Evolutionary conservation across 2,113 vertebrate genomes (phyloP), one percentile per base, ranked within the genome.

Genomic region (Peucedramus taeniatus): DNA sequence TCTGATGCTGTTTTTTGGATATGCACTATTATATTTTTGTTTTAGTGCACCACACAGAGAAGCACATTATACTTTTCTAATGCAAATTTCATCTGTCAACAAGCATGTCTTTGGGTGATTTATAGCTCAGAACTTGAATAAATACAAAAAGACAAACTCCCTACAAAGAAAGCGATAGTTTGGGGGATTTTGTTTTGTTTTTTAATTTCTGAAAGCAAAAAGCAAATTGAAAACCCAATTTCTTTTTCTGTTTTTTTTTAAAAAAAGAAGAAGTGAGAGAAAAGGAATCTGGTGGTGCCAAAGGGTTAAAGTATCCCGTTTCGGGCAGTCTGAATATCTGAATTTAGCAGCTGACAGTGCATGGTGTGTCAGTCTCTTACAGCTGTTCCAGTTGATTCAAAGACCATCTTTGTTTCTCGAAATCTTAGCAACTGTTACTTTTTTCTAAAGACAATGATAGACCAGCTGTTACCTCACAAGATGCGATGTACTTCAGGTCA

Each of bases 351-450:
- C 98, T 98, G 98, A 97, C 80, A 75, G 94, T 42, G 89, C 87
- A 66, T 87, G 91, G 93, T 88, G 88, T 94, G 94, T 94, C 96
- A 91, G 72, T 61, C 95, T 78, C 93, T 89, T 96, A 95, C 98
- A 98, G 98, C 98, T 98, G 98, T 96, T 97, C 96, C 89, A 39
- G 65, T 84, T 77, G 87, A 95, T 90, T 98, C 97, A 98, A 97
- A 98, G 98, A 93, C 53, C 70, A 97, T 97, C 98, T 98, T 98
- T 98, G 98, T 98, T 97, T 97, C 92, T 87, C 42, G 3, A 85
- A 96, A 97, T 95, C 96, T 96, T 91, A 98, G 98, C 97, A 98
- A 98, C 97, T 94, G 97, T 89, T 90, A 86, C 97, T 97, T 96
- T 96, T 97, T 96, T 77, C 85, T 57, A 2, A 97, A 97, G 97